These are phyloP conservation scores for Sebastiscus tertius DNA, from an alignment of 2,797 vertebrate species.

Conservation along the genomic window DNA sequence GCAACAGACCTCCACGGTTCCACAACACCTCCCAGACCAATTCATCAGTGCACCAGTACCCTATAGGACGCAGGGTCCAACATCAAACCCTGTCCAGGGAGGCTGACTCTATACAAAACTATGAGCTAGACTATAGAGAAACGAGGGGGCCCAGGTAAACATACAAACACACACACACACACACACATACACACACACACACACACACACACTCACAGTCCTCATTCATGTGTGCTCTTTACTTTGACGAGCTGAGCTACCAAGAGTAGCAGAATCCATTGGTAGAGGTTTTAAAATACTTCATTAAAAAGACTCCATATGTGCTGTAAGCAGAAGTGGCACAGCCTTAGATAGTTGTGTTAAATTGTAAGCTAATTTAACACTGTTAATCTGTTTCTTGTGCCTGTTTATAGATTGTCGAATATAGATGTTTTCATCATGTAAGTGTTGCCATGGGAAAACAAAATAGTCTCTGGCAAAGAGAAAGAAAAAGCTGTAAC, in stretches of 20 bases:
- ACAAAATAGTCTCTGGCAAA: neutral
- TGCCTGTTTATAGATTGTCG: neutral
- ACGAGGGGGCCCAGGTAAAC: constrained; percentile 84
- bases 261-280: neutral
- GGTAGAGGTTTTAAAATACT: neutral
- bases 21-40: constrained; percentile 91
- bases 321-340: no score
- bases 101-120: constrained; percentile 85
- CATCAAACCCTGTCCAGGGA: constrained; percentile 82
- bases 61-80: constrained; percentile 82
- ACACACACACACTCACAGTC: neutral
- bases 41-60: constrained; percentile 92
- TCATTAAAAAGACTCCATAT: no score
- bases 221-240: neutral
- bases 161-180: neutral
- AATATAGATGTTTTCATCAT: neutral
- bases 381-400: neutral
- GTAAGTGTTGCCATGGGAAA: neutral
- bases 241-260: neutral
- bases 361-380: neutral
- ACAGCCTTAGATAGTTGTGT: neutral
- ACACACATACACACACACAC: no score
- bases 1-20: constrained; percentile 88
- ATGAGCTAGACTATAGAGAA: constrained; percentile 87
- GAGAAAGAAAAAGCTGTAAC: neutral